phyloP scores from a whole-genome alignment of 30 jellyfish, hydroid and myxozoan genomes.

The Pelagia noctiluca region DNA sequence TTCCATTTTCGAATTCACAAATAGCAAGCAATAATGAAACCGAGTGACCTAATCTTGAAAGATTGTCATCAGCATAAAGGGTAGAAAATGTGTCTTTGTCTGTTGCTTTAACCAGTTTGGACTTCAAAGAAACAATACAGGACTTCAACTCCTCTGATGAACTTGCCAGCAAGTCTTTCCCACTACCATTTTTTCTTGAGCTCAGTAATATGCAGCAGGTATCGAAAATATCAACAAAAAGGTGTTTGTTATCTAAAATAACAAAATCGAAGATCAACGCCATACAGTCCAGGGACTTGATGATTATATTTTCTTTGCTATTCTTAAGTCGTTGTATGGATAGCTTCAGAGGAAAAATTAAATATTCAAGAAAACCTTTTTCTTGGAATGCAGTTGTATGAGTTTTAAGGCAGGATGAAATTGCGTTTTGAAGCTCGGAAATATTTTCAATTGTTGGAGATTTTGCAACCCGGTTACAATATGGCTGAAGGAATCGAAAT shows the following conservation, averaged over 20 bases:
- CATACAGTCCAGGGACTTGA: constrained; percentile 42
- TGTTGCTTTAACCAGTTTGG: constrained; percentile 9
- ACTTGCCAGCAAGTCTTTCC: constrained; percentile 47
- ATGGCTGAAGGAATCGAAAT: constrained; percentile 72
- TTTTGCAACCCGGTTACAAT: constrained; percentile 72
- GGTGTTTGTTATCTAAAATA: not conserved
- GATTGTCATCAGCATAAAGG: constrained; percentile 36
- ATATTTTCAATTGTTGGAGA: constrained; percentile 61
- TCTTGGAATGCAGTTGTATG: constrained; percentile 42
- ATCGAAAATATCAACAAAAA: constrained; percentile 50
- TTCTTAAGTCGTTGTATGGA: constrained; percentile 51
- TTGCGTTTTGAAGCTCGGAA: constrained; percentile 17
- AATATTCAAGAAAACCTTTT: constrained; percentile 63
- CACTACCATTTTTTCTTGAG: constrained; percentile 49
- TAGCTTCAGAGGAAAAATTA: constrained; percentile 78
- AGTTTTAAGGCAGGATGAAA: constrained; percentile 17
- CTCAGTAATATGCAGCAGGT: constrained; percentile 68
- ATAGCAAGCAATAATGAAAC: constrained; percentile 70
- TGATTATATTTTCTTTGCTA: constrained; percentile 28
- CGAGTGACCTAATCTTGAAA: constrained; percentile 91
- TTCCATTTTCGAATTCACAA: constrained; percentile 68
- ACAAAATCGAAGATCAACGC: not conserved
- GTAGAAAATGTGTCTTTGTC: not conserved
- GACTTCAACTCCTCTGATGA: constrained; percentile 78
- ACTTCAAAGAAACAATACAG: constrained; percentile 34